phyloP scores from a whole-genome alignment of 2,797 vertebrate genomes.

The Anguilla obscura region DNA sequence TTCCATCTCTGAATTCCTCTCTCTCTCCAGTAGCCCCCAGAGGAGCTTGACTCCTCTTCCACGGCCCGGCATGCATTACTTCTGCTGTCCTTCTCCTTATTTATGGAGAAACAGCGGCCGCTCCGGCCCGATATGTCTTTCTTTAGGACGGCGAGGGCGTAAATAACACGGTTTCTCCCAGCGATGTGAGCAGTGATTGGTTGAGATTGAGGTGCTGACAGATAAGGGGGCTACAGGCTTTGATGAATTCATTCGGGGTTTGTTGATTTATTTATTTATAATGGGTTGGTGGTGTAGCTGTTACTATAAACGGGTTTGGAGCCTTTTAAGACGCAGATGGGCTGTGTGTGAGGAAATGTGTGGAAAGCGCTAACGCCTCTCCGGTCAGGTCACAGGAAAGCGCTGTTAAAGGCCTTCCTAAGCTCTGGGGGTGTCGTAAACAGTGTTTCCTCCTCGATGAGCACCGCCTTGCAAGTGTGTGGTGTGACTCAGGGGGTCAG shows the following conservation, averaged over 20 bases:
- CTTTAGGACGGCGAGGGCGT: background rate
- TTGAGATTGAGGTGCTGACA: background rate
- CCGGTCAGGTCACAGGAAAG: background rate
- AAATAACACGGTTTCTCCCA: background rate
- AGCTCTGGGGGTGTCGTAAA: no score
- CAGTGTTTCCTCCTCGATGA: no score
- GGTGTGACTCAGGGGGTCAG: background rate
- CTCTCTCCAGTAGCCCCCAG: background rate
- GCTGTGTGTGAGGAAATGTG: background rate
- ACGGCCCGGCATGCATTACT: background rate
- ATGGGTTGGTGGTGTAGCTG: background rate
- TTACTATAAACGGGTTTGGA: background rate
- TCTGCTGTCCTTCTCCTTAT: background rate
- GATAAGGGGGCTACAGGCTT: background rate
- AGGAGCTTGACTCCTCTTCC: background rate
- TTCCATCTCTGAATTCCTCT: background rate
- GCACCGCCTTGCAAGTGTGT: background rate
- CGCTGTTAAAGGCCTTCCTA: no score
- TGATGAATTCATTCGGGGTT: background rate
- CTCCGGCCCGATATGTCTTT: background rate
- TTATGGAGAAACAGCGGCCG: background rate
- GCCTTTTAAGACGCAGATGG: background rate
- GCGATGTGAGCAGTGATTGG: background rate
- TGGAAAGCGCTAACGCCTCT: background rate
- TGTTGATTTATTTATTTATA: background rate